A percentile compares a stretch with the other conserved stretches of the same genome.
These are phyloP conservation scores for Drosophila athabasca DNA, from an alignment of 1,140 invertebrate species.

Conservation along the genomic window DNA sequence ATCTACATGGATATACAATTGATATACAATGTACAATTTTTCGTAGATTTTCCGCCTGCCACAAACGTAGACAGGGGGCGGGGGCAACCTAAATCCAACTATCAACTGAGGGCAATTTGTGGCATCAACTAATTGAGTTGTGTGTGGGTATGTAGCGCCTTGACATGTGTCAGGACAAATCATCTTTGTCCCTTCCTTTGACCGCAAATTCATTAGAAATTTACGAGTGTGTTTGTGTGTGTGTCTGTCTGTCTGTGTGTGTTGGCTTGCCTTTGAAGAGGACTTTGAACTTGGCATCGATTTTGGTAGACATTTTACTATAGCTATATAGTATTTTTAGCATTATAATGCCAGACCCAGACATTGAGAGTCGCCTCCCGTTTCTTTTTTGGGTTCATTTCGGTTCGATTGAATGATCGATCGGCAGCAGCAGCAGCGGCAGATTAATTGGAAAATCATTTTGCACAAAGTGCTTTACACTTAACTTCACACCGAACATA, in stretches of 20 bases:
- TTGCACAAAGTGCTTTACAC: constrained; percentile 73
- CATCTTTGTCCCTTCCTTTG: constrained; percentile 13
- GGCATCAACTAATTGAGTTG: constrained; percentile 72
- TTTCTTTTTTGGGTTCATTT: constrained; percentile 9
- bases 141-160: constrained; percentile 36
- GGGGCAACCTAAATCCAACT: constrained; percentile 41
- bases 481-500: constrained; percentile 71
- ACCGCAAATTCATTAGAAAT: constrained; percentile 59
- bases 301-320: no score
- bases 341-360: no score
- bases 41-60: constrained; percentile 8
- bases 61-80: constrained; percentile 16
- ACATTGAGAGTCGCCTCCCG: no score
- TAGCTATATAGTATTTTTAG: no score
- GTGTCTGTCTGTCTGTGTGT: no score
- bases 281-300: constrained; percentile 26
- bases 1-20: constrained; percentile 4
- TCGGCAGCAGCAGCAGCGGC: constrained; percentile 1
- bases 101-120: constrained; percentile 61
- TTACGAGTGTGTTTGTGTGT: constrained; percentile 18
- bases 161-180: constrained; percentile 75
- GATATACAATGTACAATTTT: constrained; percentile 13
- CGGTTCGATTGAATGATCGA: no score
- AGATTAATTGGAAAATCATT: constrained; percentile 67
- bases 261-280: neutral